Evolutionary conservation across 2,888 invertebrate species (phyloP).

Genomic region (Lepeophtheirus nordmannii): DNA sequence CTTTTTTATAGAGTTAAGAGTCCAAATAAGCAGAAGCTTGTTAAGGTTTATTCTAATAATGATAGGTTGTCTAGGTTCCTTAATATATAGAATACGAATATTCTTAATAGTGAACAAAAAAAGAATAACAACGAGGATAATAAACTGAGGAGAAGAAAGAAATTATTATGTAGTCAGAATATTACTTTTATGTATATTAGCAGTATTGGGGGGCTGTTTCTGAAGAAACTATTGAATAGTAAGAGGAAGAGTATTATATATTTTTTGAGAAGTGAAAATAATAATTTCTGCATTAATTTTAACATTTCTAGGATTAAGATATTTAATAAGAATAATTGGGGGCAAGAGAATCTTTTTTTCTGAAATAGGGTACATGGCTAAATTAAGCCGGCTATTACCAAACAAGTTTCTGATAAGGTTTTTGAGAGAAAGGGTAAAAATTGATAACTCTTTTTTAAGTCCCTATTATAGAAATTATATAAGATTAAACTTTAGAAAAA

Average conservation of each 20-base stretch:
- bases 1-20: slow-evolving; percentile 45
- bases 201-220: background rate
- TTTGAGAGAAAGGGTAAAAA: too few relatives aligned
- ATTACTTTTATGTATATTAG: background rate
- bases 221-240: background rate
- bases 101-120: background rate
- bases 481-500: background rate
- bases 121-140: background rate
- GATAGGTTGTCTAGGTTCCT: slow-evolving; percentile 31
- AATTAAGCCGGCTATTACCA: background rate
- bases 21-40: slow-evolving; percentile 26
- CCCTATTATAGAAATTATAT: background rate
- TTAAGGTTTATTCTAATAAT: slow-evolving; percentile 37
- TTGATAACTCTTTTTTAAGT: background rate
- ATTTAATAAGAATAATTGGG: background rate
- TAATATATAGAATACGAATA: background rate
- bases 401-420: too few relatives aligned
- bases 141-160: background rate
- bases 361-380: background rate
- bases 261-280: background rate
- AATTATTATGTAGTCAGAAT: background rate
- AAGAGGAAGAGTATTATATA: background rate
- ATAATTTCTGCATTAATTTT: background rate
- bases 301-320: background rate
- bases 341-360: too few relatives aligned